A percentile compares a stretch with the other conserved stretches of the same genome.
These are phyloP conservation scores for Kuschelorhynchus macadamiae DNA, from an alignment of 2,888 invertebrate species.

Conservation along the genomic window DNA sequence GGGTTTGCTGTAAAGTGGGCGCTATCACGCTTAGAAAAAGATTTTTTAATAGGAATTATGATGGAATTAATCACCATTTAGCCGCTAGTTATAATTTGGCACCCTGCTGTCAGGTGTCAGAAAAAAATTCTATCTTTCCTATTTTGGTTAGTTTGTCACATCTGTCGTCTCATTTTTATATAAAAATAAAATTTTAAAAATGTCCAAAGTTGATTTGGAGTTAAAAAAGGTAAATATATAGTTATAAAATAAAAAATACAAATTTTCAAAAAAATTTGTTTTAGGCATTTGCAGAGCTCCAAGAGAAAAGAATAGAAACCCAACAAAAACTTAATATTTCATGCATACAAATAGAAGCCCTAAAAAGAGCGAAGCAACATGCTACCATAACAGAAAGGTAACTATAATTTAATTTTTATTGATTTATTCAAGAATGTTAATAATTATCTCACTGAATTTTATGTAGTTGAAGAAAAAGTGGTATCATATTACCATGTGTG, in stretches of 20 bases:
- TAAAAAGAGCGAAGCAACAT: slow-evolving; percentile 78
- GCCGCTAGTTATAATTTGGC: too few relatives aligned
- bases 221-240: slow-evolving; percentile 65
- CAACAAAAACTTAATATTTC: slow-evolving; percentile 84
- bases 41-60: too few relatives aligned
- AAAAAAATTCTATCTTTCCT: too few relatives aligned
- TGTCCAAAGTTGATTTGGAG: slow-evolving; percentile 67
- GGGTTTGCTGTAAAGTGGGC: too few relatives aligned
- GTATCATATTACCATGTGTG: too few relatives aligned
- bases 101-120: too few relatives aligned
- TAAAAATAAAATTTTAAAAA: too few relatives aligned
- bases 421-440: slow-evolving; percentile 50
- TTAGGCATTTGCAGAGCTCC: slow-evolving; percentile 85
- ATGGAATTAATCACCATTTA: too few relatives aligned
- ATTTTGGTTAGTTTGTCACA: too few relatives aligned
- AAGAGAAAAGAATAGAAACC: slow-evolving; percentile 85
- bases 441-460: background rate
- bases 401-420: slow-evolving; percentile 44
- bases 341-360: slow-evolving; percentile 81
- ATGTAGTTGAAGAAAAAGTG: too few relatives aligned
- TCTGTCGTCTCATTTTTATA: too few relatives aligned
- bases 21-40: too few relatives aligned
- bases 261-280: slow-evolving; percentile 33
- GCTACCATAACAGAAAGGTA: slow-evolving; percentile 80
- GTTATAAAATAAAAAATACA: background rate